phyloP scores from a whole-genome alignment of 2,113 vertebrate species.

The Ictalurus punctatus region DNA sequence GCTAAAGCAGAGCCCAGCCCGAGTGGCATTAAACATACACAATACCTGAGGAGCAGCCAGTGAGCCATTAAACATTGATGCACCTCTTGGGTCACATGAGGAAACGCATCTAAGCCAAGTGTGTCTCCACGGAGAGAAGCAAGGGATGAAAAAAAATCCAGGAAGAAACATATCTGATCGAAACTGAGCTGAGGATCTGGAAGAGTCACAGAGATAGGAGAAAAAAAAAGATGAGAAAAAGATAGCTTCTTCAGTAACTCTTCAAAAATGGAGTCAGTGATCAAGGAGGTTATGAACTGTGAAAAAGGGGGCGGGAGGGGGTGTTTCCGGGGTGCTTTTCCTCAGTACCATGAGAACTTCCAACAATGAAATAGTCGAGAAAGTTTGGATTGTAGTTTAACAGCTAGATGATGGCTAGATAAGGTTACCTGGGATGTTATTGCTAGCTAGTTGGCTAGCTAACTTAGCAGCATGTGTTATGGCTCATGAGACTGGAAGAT shows the following conservation, averaged over 20 bases:
- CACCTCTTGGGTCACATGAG: constrained; percentile 61
- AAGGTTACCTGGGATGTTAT: too few relatives aligned
- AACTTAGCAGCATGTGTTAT: not conserved
- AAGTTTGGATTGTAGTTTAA: not conserved
- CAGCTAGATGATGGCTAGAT: not conserved
- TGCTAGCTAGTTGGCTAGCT: not conserved
- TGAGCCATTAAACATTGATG: constrained; percentile 73
- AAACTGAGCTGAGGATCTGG: not conserved
- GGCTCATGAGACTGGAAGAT: not conserved
- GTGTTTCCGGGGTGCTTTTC: not conserved
- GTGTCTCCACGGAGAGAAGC: constrained; percentile 56
- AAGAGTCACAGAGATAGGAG: not conserved
- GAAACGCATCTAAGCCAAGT: constrained; percentile 72
- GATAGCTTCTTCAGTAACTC: constrained; percentile 11
- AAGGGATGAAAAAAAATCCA: constrained; percentile 45
- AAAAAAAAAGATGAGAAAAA: constrained; percentile 4
- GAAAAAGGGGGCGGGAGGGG: not conserved
- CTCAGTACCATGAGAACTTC: not conserved
- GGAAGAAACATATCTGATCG: constrained; percentile 49
- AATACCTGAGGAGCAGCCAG: constrained; percentile 54
- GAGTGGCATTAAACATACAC: constrained; percentile 69
- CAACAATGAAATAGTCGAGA: not conserved
- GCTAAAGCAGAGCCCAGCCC: constrained; percentile 66
- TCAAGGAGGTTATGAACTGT: not conserved
- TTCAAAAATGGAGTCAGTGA: not conserved